These are phyloP conservation scores for Pseudopipra pipra DNA, from an alignment of 2,113 vertebrate genomes.

Conservation along the genomic window DNA sequence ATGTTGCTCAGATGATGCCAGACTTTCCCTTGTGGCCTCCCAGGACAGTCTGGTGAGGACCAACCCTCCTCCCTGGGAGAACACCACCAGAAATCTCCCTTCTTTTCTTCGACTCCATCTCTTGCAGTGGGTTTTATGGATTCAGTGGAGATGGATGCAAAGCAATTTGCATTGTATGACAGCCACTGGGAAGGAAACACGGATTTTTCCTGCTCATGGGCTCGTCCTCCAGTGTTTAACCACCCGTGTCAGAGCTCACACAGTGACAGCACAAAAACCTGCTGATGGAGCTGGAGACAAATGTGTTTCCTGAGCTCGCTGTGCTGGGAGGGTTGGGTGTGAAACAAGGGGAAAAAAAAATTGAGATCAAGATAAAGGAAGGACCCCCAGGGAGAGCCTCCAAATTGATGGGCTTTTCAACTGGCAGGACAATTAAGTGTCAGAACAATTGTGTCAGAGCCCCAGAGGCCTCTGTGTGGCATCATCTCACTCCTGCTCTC, in stretches of 20 bases:
- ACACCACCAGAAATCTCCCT: background rate
- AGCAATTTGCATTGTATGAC: background rate
- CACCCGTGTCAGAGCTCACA: background rate
- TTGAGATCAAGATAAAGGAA: background rate
- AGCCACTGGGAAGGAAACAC: background rate
- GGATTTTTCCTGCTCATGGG: background rate
- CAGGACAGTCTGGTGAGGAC: background rate
- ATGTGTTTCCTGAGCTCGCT: background rate
- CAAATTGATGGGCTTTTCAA: background rate
- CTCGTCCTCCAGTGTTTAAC: accelerated
- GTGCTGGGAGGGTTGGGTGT: background rate
- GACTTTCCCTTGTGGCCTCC: background rate
- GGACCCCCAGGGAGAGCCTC: background rate
- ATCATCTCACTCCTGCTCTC: background rate
- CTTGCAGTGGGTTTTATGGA: background rate
- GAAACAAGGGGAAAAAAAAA: background rate
- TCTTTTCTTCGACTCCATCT: background rate
- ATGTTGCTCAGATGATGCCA: background rate
- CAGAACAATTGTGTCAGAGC: background rate
- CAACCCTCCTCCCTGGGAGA: background rate
- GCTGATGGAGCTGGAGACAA: background rate
- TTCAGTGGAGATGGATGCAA: no score
- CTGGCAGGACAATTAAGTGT: background rate
- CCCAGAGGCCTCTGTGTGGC: background rate
- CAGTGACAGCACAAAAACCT: background rate